These are phyloP conservation scores for Drosophila novamexicana DNA, from an alignment of 1,140 invertebrate species.

Conservation along the genomic window DNA sequence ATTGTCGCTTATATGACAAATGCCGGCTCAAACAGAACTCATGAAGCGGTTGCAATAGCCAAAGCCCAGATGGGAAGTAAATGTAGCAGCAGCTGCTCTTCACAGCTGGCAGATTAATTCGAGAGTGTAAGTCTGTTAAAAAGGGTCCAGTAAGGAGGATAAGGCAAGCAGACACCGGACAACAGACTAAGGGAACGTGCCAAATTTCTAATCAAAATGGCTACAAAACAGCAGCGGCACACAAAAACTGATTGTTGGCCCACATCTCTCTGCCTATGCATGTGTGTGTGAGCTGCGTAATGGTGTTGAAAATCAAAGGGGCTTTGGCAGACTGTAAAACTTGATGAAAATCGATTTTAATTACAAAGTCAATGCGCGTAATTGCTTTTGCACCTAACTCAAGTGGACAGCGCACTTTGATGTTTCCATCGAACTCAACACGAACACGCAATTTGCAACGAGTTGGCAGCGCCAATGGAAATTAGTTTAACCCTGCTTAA, in stretches of 20 bases:
- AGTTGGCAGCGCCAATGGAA: conserved; percentile 26
- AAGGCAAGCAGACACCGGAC: neutral
- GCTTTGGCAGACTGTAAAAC: conserved; percentile 62
- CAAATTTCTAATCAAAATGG: conserved; percentile 78
- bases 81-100: neutral
- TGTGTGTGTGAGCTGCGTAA: conserved; percentile 16
- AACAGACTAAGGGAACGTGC: conserved; percentile 39
- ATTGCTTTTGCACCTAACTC: conserved; percentile 79
- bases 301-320: conserved; percentile 58
- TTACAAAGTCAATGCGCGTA: conserved; percentile 81
- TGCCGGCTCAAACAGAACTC: too few relatives aligned
- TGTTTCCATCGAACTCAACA: conserved; percentile 46
- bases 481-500: conserved; percentile 25
- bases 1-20: too few relatives aligned
- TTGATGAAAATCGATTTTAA: conserved; percentile 82
- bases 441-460: conserved; percentile 28
- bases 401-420: conserved; percentile 64
- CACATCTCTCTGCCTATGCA: conserved; percentile 9
- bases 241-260: conserved; percentile 71
- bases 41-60: too few relatives aligned
- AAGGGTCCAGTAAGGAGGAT: neutral
- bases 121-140: conserved; percentile 5
- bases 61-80: too few relatives aligned
- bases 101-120: conserved; percentile 48
- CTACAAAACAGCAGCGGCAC: conserved; percentile 64